phyloP scores from a whole-genome alignment of 2,113 vertebrate species.

The Hydrolagus affinis region DNA sequence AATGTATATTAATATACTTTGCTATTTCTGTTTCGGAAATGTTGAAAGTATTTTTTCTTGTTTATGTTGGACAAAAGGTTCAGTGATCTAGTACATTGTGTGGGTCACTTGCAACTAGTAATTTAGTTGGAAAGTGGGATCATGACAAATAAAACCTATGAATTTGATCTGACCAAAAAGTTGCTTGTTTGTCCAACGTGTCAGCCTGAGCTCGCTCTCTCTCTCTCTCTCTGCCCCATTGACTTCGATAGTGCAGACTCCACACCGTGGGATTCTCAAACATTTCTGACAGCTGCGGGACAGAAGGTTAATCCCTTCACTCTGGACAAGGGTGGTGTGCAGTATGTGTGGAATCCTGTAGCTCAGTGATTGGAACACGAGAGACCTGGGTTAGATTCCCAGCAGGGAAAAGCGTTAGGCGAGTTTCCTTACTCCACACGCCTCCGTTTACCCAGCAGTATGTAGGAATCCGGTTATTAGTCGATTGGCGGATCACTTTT shows the following conservation, averaged over 20 bases:
- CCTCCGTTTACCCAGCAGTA: too few relatives aligned
- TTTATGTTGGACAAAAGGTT: constrained; percentile 55
- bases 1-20: constrained; percentile 66
- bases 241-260: background rate
- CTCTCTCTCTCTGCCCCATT: background rate
- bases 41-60: constrained; percentile 58
- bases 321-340: too few relatives aligned
- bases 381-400: too few relatives aligned
- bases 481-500: too few relatives aligned
- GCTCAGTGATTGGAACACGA: too few relatives aligned
- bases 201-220: constrained; percentile 24
- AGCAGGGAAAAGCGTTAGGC: too few relatives aligned
- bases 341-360: too few relatives aligned
- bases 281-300: background rate
- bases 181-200: constrained; percentile 40
- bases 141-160: constrained; percentile 56
- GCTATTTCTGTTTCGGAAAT: constrained; percentile 62
- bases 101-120: constrained; percentile 52
- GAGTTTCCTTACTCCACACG: too few relatives aligned
- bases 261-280: background rate
- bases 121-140: constrained; percentile 49
- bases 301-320: background rate
- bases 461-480: too few relatives aligned
- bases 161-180: constrained; percentile 37
- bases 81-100: constrained; percentile 46